These are phyloP conservation scores for Istiophorus platypterus DNA, from an alignment of 2,113 vertebrate species.

Conservation along the genomic window DNA sequence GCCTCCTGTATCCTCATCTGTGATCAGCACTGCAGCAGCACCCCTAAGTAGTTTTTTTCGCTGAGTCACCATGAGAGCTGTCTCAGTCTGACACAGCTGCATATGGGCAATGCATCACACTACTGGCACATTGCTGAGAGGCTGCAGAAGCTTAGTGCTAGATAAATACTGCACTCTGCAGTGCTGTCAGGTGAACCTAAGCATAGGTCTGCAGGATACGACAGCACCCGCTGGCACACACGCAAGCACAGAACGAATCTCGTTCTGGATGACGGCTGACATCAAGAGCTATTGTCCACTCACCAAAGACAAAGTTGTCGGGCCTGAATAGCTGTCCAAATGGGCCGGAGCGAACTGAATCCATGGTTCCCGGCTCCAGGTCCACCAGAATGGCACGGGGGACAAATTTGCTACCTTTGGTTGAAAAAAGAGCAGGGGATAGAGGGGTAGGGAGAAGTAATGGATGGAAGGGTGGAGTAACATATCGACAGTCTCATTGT, in stretches of 20 bases:
- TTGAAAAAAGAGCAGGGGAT: not conserved
- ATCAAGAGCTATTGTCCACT: slow-evolving; percentile 39
- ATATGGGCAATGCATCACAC: slow-evolving; percentile 40
- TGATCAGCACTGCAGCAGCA: slow-evolving; percentile 55
- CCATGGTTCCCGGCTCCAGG: slow-evolving; percentile 86
- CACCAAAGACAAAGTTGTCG: slow-evolving; percentile 87
- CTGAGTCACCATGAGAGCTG: slow-evolving; percentile 63
- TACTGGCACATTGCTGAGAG: slow-evolving; percentile 26
- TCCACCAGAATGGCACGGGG: slow-evolving; percentile 86
- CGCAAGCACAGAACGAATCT: not conserved
- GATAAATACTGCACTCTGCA: slow-evolving; percentile 9
- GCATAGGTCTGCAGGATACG: slow-evolving; percentile 23
- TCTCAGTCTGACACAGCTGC: slow-evolving; percentile 56
- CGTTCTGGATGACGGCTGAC: slow-evolving; percentile 2
- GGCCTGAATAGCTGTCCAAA: slow-evolving; percentile 86
- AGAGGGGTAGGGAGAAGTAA: slow-evolving; percentile 18
- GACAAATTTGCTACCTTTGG: slow-evolving; percentile 83
- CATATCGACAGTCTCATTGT: slow-evolving; percentile 45
- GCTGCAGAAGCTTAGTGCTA: slow-evolving; percentile 34
- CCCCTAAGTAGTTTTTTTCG: slow-evolving; percentile 27
- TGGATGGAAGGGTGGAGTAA: slow-evolving; percentile 33
- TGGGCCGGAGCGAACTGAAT: slow-evolving; percentile 85
- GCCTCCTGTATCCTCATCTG: slow-evolving; percentile 13
- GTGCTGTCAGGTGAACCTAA: slow-evolving; percentile 13
- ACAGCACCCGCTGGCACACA: slow-evolving; percentile 38